These are phyloP conservation scores for Cynodonichthys magdalenae DNA, from an alignment of 2,797 vertebrate genomes.

Conservation along the genomic window DNA sequence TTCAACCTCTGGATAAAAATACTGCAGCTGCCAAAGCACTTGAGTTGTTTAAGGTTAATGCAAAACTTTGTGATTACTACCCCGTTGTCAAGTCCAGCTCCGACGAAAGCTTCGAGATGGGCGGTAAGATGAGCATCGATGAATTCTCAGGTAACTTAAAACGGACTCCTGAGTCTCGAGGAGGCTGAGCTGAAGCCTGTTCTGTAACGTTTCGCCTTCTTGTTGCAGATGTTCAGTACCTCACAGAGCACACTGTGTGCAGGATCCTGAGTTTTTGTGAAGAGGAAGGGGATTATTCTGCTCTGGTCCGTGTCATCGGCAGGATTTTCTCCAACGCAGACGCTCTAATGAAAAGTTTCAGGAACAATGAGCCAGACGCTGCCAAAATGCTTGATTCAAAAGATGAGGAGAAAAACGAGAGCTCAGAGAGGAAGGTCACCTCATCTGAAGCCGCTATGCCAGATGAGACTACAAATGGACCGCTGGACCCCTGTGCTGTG, in stretches of 20 bases:
- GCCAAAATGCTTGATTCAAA: conserved; percentile 86
- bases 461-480: conserved; percentile 81
- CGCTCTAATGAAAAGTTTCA: conserved; percentile 92
- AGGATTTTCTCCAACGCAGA: conserved; percentile 94
- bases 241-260: conserved; percentile 92
- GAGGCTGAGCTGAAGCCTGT: neutral
- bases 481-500: conserved; percentile 83
- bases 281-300: conserved; percentile 91
- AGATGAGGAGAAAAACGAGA: conserved; percentile 83
- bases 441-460: conserved; percentile 76
- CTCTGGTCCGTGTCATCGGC: conserved; percentile 91
- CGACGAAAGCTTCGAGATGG: conserved; percentile 83
- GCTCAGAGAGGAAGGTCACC: conserved; percentile 78
- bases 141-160: conserved; percentile 90
- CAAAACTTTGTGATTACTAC: conserved; percentile 97
- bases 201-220: conserved; percentile 5
- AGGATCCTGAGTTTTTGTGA: conserved; percentile 91
- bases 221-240: conserved; percentile 88
- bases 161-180: neutral
- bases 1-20: conserved; percentile 96
- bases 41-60: conserved; percentile 97
- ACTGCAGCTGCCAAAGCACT: conserved; percentile 96
- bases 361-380: conserved; percentile 84
- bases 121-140: conserved; percentile 87
- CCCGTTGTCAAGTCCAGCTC: conserved; percentile 85